Conservation (phyloP, 1,140 invertebrate genomes). For the Grapholita molesta region DNA sequence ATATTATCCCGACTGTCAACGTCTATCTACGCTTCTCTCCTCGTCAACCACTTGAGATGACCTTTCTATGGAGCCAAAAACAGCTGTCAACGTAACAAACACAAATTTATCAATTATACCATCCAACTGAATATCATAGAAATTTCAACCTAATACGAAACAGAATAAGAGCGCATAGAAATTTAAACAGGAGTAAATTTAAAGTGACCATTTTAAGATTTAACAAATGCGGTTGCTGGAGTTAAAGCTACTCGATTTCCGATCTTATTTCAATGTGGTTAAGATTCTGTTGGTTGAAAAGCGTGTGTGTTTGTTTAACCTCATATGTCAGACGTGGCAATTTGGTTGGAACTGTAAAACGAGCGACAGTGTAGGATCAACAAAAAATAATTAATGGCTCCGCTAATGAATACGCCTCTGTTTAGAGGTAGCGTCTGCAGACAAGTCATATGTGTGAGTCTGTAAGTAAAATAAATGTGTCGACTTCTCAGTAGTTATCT, state of each 20-base stretch:
- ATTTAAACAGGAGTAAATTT: not conserved
- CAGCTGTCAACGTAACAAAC: constrained; percentile 28
- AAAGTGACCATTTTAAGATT: not conserved
- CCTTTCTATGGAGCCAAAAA: constrained; percentile 25
- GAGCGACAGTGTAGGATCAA: constrained; percentile 45
- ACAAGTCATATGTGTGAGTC: constrained; percentile 12
- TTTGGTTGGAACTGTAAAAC: constrained; percentile 54
- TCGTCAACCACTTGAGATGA: constrained; percentile 14
- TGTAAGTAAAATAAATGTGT: too few relatives aligned
- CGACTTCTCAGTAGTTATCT: too few relatives aligned
- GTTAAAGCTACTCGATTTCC: not conserved
- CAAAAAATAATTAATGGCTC: constrained; percentile 73
- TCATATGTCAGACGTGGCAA: constrained; percentile 35
- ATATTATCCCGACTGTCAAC: not conserved
- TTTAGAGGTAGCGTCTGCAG: constrained; percentile 42
- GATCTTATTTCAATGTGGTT: not conserved
- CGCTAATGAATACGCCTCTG: constrained; percentile 65
- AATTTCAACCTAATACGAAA: not conserved
- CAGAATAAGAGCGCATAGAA: not conserved
- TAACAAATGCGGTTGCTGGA: not conserved
- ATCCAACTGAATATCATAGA: constrained; percentile 17
- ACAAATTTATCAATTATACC: constrained; percentile 20
- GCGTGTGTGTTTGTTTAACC: not conserved
- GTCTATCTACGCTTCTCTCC: not conserved
- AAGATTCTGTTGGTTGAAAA: too few relatives aligned